Evolutionary conservation across 2,888 invertebrate genomes (phyloP), one percentile per base, ranked within the genome.

Genomic region (Notodonta ziczac): DNA sequence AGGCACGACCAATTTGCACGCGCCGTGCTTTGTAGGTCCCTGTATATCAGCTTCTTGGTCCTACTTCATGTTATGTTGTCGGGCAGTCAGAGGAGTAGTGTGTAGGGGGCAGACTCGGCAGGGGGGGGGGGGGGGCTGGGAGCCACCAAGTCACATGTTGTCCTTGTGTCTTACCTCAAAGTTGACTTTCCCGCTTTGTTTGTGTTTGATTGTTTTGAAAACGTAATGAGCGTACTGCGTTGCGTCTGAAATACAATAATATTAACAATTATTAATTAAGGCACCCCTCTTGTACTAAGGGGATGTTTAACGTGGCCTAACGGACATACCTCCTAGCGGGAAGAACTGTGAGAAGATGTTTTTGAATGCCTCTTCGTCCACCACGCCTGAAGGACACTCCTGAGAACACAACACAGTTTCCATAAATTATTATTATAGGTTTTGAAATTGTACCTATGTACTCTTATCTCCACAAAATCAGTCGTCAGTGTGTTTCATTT

Each of bases 201-300:
- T 97, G 81, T 97, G 97, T 81, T 97, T 97, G 87, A 98, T 97
- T 1, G 98, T 97, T 90, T 97, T 97, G 95, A 98, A 98, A 60
- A 98, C 98, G 85, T 96, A 97, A 85, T 98, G 98, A 14, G 98
- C 98, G 88, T 98, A 98, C 81, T 97, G 96, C 59, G 96, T 96
- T 48, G 98, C 97, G 90, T 98, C 98, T 98, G 95, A 95, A 95
- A 54, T 57, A 39, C 10, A 10, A 13, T 9, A 35, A 44, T 13
- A 44, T 13, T 44, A 6, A 44, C 10, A 13, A 13, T 44, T 44
- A 44, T 24, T 24, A 24, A 24, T 24, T 24, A 5, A 44, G 10
- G 6, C 44, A 44, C 8, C 44, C 4, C 8, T 44, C n/a, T 48
- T n/a, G 48, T n/a, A 48, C 6, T 14, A 9, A 44, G 13, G 4